These are phyloP conservation scores for Semibalanus balanoides DNA, from an alignment of 1,140 invertebrate species.

Conservation along the genomic window DNA sequence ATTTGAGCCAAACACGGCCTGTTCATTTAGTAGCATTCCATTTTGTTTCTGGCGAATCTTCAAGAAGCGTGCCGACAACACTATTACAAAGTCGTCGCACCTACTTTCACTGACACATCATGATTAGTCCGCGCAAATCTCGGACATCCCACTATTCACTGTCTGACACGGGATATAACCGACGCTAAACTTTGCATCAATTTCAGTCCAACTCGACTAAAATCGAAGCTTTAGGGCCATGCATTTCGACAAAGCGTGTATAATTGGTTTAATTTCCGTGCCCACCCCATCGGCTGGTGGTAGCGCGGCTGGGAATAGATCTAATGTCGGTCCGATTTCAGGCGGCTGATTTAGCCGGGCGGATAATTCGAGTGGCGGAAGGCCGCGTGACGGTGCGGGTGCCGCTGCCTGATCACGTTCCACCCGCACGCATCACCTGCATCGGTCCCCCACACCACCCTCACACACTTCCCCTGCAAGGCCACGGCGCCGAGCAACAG, in stretches of 20 bases:
- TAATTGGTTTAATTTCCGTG: not conserved
- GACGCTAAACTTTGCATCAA: not conserved
- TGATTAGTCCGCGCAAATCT: not conserved
- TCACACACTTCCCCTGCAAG: not conserved
- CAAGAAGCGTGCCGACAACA: too few species aligned
- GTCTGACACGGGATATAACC: not conserved
- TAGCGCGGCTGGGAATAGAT: not conserved
- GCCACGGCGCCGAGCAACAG: too few species aligned
- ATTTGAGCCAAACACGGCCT: too few species aligned
- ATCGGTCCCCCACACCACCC: too few species aligned
- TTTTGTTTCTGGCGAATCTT: too few species aligned
- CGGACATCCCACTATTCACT: conserved; percentile 1
- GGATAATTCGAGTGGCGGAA: not conserved
- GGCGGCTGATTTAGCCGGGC: not conserved
- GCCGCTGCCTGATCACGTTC: not conserved
- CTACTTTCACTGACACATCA: too few species aligned
- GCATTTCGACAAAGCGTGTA: not conserved
- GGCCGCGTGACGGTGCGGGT: not conserved
- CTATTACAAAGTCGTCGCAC: too few species aligned
- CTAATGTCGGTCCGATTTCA: not conserved
- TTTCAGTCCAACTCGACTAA: not conserved
- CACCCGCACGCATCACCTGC: not conserved
- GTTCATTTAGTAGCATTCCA: too few species aligned
- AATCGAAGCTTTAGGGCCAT: not conserved
- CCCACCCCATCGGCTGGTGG: not conserved